Percentiles rank a stretch among this genome's conserved stretches.
phyloP scores from a whole-genome alignment of 2,113 vertebrate genomes.

The Verasper variegatus region DNA sequence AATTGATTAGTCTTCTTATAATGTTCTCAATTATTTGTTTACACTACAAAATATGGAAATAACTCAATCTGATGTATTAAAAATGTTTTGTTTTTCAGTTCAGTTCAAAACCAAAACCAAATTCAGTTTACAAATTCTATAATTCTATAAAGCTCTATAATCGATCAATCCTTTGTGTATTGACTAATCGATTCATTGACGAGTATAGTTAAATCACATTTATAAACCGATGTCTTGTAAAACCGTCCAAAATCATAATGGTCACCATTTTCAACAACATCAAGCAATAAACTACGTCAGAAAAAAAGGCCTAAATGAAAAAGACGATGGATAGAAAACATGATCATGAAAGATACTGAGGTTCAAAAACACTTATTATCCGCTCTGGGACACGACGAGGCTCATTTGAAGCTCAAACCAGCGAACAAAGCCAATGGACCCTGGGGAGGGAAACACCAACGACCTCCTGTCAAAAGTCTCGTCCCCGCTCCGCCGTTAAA shows the following conservation, averaged over 20 bases:
- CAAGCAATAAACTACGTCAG: not conserved
- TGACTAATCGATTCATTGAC: too few relatives aligned
- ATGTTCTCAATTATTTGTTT: too few relatives aligned
- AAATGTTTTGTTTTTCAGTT: not conserved
- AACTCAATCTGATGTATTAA: too few relatives aligned
- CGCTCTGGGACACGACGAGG: not conserved
- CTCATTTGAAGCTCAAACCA: not conserved
- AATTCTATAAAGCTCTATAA: too few relatives aligned
- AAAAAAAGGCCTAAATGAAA: not conserved
- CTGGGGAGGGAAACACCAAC: conserved; percentile 1
- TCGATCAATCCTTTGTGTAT: too few relatives aligned
- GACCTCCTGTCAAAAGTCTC: conserved; percentile 7
- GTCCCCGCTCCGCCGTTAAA: not conserved
- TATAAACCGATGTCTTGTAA: too few relatives aligned
- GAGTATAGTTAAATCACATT: too few relatives aligned
- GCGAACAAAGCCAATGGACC: not conserved
- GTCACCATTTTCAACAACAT: not conserved
- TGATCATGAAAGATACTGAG: not conserved
- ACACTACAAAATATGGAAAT: too few relatives aligned
- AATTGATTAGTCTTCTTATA: too few relatives aligned
- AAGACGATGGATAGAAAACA: not conserved
- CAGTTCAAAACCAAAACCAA: too few relatives aligned
- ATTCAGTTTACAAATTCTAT: too few relatives aligned
- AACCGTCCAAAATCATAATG: not conserved
- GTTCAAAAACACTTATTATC: not conserved